Percentiles rank a stretch among this genome's conserved stretches.
These are phyloP conservation scores for Cottus gobio DNA, from an alignment of 2,113 vertebrate genomes.

Conservation along the genomic window DNA sequence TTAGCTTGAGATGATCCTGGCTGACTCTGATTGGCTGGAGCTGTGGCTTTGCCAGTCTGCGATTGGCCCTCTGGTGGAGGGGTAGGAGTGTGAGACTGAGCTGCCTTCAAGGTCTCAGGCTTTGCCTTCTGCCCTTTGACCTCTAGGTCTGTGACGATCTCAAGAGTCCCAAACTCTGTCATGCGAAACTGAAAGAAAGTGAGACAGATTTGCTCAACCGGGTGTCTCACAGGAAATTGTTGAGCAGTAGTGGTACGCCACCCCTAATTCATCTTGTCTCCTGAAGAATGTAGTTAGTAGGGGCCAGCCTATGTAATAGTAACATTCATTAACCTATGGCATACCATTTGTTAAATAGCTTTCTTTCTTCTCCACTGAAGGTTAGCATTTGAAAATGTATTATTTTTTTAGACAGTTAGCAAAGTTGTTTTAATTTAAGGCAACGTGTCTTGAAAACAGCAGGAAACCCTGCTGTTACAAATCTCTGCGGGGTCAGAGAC, in stretches of 20 bases:
- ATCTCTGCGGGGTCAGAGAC: background rate
- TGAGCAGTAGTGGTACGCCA: background rate
- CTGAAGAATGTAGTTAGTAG: background rate
- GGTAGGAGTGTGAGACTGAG: constrained; percentile 76
- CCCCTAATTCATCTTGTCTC: background rate
- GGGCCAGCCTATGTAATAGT: background rate
- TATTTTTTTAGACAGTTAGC: background rate
- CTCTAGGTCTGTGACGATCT: constrained; percentile 94
- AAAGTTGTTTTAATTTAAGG: background rate
- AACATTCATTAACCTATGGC: background rate
- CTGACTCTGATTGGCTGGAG: constrained; percentile 53
- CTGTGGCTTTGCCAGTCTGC: constrained; percentile 42
- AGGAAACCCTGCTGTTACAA: background rate
- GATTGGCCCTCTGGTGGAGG: constrained; percentile 78
- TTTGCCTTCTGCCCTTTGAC: constrained; percentile 78
- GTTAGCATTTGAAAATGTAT: background rate
- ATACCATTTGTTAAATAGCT: background rate
- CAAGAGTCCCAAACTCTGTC: constrained; percentile 96
- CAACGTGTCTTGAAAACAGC: background rate
- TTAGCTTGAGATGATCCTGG: constrained; percentile 66
- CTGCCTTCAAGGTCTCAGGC: constrained; percentile 69
- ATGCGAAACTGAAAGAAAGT: constrained; percentile 89
- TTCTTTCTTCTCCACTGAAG: background rate
- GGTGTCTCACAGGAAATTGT: background rate
- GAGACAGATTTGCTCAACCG: background rate